These are phyloP conservation scores for Anastrepha ludens DNA, from an alignment of 1,140 invertebrate species.

Conservation along the genomic window DNA sequence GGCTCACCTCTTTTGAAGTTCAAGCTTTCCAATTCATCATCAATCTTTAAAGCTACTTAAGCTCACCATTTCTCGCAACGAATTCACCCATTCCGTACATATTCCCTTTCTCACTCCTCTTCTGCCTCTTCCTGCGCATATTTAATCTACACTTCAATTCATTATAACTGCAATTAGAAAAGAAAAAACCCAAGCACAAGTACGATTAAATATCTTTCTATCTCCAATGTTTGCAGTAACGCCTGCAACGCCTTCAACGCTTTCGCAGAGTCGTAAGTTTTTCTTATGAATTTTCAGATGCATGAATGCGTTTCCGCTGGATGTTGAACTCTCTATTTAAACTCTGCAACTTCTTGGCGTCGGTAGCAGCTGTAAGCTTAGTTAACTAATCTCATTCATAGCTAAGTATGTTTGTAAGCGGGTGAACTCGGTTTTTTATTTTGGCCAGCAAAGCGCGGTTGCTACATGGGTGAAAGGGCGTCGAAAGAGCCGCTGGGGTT, in stretches of 20 bases:
- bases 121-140: not conserved
- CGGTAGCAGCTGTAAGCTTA: not conserved
- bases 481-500: not conserved
- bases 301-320: not conserved
- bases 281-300: not conserved
- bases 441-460: not conserved
- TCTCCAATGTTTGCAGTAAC: not conserved
- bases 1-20: not conserved
- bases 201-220: not conserved
- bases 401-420: not conserved
- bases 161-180: not conserved
- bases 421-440: not conserved
- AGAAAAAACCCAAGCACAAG: not conserved
- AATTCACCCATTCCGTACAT: not conserved
- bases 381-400: constrained; percentile 29
- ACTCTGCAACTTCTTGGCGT: not conserved
- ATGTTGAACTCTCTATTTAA: not conserved
- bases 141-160: not conserved
- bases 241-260: not conserved
- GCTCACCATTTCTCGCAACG: not conserved
- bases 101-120: not conserved
- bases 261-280: not conserved
- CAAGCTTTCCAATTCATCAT: too few species aligned
- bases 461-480: not conserved
- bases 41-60: too few species aligned